Percentiles rank a stretch among this genome's conserved stretches.
Conservation (phyloP, 2,113 vertebrate species). For the Lota lota region DNA sequence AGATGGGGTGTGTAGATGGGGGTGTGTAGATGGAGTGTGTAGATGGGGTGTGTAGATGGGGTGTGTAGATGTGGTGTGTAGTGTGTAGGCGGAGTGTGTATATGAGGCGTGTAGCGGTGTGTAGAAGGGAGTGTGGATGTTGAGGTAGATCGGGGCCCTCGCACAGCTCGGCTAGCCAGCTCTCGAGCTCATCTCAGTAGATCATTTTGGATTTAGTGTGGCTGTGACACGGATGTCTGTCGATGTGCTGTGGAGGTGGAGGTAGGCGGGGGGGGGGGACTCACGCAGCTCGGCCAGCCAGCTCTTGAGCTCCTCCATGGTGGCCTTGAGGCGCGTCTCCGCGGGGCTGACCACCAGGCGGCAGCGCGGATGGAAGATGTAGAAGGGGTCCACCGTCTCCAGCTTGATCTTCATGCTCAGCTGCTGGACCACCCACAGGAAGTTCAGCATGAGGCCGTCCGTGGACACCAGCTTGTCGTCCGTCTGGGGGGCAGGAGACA, state of each 20-base stretch:
- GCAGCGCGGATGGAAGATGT: slow-evolving; percentile 93
- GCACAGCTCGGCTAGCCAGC: slow-evolving; percentile 89
- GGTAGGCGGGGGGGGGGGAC: slow-evolving; percentile 41
- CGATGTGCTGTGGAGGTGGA: too few species aligned
- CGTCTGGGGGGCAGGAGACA: slow-evolving; percentile 74
- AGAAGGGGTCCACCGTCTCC: slow-evolving; percentile 95
- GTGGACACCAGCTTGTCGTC: slow-evolving; percentile 96
- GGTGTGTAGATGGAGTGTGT: too few species aligned
- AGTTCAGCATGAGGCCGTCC: slow-evolving; percentile 98
- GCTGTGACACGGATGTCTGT: too few species aligned
- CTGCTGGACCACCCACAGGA: slow-evolving; percentile 97
- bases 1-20: too few species aligned
- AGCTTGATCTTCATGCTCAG: slow-evolving; percentile 97
- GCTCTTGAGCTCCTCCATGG: slow-evolving; percentile 89
- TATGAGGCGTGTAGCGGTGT: too few species aligned
- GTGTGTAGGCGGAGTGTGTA: too few species aligned
- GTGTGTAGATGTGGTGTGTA: too few species aligned
- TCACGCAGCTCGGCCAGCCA: slow-evolving; percentile 90
- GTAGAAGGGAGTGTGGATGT: too few species aligned
- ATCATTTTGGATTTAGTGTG: too few species aligned
- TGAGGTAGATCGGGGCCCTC: slow-evolving; percentile 57
- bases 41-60: too few species aligned
- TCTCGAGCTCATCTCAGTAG: slow-evolving; percentile 79
- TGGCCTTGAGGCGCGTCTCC: slow-evolving; percentile 92
- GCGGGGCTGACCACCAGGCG: slow-evolving; percentile 85